These are phyloP conservation scores for Drosophila punjabiensis DNA, from an alignment of 1,140 invertebrate genomes.

Conservation along the genomic window DNA sequence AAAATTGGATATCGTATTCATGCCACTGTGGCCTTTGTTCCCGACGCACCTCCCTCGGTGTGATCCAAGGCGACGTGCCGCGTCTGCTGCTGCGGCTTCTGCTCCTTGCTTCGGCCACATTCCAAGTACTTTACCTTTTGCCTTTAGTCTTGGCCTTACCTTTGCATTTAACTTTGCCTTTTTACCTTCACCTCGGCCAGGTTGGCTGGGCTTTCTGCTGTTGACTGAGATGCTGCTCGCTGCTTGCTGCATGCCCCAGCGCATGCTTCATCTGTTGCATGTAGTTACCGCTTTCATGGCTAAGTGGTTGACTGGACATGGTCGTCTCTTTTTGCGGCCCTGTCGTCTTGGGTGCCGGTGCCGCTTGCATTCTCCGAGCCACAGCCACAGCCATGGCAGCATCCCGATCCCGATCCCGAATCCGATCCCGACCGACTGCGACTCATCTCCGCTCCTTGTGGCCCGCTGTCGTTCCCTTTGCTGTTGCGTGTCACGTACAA, in stretches of 20 bases:
- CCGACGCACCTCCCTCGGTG: slow-evolving; percentile 59
- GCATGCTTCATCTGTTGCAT: slow-evolving; percentile 83
- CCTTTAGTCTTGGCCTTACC: slow-evolving; percentile 44
- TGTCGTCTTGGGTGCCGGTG: slow-evolving; percentile 40
- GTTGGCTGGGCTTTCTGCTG: slow-evolving; percentile 54
- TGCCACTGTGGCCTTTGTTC: slow-evolving; percentile 53
- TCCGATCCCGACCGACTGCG: slow-evolving; percentile 20
- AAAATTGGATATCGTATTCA: not conserved
- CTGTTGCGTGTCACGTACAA: slow-evolving; percentile 85
- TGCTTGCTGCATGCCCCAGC: slow-evolving; percentile 63
- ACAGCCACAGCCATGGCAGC: slow-evolving; percentile 2
- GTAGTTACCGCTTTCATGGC: slow-evolving; percentile 83
- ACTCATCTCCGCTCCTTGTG: slow-evolving; percentile 45
- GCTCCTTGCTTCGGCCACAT: slow-evolving; percentile 59
- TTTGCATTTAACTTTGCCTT: slow-evolving; percentile 57
- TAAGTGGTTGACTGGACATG: slow-evolving; percentile 83
- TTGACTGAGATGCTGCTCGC: slow-evolving; percentile 27
- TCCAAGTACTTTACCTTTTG: slow-evolving; percentile 77
- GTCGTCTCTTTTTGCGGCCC: slow-evolving; percentile 56
- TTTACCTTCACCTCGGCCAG: slow-evolving; percentile 52
- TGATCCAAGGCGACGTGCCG: slow-evolving; percentile 75
- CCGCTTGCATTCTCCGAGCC: slow-evolving; percentile 21
- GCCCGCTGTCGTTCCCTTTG: slow-evolving; percentile 63
- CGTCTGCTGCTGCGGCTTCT: slow-evolving; percentile 49
- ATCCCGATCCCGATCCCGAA: slow-evolving; percentile 8